Conservation (phyloP, 2,797 vertebrate species). For the Schizopygopsis pylzovi region DNA sequence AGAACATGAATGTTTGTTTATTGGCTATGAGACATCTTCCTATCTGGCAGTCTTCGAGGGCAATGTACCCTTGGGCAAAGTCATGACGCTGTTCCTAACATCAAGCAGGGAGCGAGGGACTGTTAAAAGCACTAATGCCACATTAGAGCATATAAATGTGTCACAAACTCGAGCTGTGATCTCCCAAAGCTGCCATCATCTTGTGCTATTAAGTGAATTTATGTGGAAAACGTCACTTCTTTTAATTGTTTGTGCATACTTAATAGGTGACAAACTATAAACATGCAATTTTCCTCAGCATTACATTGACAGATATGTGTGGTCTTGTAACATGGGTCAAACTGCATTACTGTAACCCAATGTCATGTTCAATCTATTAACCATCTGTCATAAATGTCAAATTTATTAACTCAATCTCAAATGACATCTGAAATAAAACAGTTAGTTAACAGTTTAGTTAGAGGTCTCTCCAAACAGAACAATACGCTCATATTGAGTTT, state of each 20-base stretch:
- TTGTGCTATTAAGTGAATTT: slow-evolving; percentile 39
- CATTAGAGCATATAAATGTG: slow-evolving; percentile 38
- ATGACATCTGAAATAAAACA: neutral
- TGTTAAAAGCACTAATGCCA: slow-evolving; percentile 35
- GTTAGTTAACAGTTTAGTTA: too few relatives aligned
- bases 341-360: neutral
- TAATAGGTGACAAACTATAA: slow-evolving; percentile 15
- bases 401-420: slow-evolving; percentile 16
- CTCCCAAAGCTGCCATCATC: slow-evolving; percentile 40
- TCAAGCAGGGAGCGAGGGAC: slow-evolving; percentile 9
- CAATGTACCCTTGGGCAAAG: slow-evolving; percentile 30
- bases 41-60: slow-evolving; percentile 17
- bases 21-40: neutral
- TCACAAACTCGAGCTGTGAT: slow-evolving; percentile 5
- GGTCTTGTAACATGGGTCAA: neutral
- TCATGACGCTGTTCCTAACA: slow-evolving; percentile 24
- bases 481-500: neutral
- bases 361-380: neutral
- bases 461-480: neutral
- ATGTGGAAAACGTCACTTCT: slow-evolving; percentile 34
- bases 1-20: slow-evolving; percentile 16
- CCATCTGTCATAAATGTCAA: neutral
- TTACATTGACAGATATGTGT: neutral
- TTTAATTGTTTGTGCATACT: slow-evolving; percentile 33
- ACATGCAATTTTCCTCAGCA: neutral